Percentiles rank a stretch among this genome's conserved stretches.
phyloP scores from a whole-genome alignment of 2,888 invertebrate species.

The Pollenia angustigena region DNA sequence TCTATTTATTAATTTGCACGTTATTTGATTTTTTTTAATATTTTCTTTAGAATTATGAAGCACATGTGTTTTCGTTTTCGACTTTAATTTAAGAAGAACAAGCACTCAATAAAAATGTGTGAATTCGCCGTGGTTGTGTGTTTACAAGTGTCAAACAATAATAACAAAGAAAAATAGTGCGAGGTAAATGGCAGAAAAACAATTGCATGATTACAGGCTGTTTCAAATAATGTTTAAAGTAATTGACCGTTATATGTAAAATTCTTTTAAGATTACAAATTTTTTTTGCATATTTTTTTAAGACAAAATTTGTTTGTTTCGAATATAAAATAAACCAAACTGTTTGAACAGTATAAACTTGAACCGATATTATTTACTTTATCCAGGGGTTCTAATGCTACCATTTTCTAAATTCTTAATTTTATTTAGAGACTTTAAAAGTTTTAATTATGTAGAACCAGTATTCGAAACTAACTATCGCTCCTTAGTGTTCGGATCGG shows the following conservation, averaged over 20 bases:
- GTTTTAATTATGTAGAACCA: no score
- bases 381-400: no score
- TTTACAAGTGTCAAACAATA: constrained; percentile 13
- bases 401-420: no score
- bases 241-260: not conserved
- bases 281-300: no score
- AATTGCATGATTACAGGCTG: constrained; percentile 3
- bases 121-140: constrained; percentile 4
- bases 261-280: no score
- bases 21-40: not conserved
- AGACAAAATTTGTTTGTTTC: no score
- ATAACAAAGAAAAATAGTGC: constrained; percentile 13
- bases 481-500: no score
- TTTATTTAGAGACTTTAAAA: no score
- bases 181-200: constrained; percentile 13
- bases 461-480: no score
- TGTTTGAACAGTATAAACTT: no score
- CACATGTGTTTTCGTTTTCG: constrained; percentile 65
- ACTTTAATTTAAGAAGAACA: constrained; percentile 48
- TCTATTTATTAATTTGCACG: not conserved
- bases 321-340: no score
- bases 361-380: no score
- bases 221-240: not conserved
- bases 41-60: constrained; percentile 38
- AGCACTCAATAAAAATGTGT: constrained; percentile 27